phyloP scores from a whole-genome alignment of 2,113 vertebrate genomes.

The Morone chrysops region DNA sequence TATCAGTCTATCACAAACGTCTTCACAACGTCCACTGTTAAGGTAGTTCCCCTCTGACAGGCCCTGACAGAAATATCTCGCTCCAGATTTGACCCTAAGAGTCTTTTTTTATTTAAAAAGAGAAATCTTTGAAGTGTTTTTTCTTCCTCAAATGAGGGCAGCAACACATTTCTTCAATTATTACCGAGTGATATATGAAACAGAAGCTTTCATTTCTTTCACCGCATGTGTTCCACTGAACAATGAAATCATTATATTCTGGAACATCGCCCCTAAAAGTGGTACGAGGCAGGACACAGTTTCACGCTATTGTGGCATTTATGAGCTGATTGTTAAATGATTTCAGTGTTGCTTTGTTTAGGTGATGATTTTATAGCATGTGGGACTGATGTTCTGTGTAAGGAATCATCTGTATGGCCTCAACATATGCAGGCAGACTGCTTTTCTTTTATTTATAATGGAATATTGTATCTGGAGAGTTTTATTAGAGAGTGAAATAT shows the following conservation, averaged over 20 bases:
- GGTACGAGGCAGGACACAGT: slow-evolving; percentile 52
- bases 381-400: slow-evolving; percentile 30
- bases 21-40: slow-evolving; percentile 50
- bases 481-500: slow-evolving; percentile 28
- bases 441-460: slow-evolving; percentile 21
- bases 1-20: slow-evolving; percentile 54
- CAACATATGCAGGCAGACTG: slow-evolving; percentile 20
- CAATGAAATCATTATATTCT: slow-evolving; percentile 75
- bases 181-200: slow-evolving; percentile 69
- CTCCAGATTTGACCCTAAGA: slow-evolving; percentile 65
- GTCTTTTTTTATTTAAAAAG: background rate
- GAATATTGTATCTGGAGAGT: slow-evolving; percentile 3
- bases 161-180: slow-evolving; percentile 78
- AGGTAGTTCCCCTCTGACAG: slow-evolving; percentile 48
- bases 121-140: slow-evolving; percentile 62
- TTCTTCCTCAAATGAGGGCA: slow-evolving; percentile 46
- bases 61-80: slow-evolving; percentile 55
- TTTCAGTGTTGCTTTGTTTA: slow-evolving; percentile 54
- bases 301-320: slow-evolving; percentile 60
- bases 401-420: slow-evolving; percentile 29
- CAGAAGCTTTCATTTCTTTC: slow-evolving; percentile 70
- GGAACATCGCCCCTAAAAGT: slow-evolving; percentile 30
- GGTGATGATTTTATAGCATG: slow-evolving; percentile 60
- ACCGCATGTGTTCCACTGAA: slow-evolving; percentile 67
- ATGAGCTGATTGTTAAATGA: slow-evolving; percentile 61